phyloP scores from a whole-genome alignment of 2,113 vertebrate genomes.

The Pedionomus torquatus region DNA sequence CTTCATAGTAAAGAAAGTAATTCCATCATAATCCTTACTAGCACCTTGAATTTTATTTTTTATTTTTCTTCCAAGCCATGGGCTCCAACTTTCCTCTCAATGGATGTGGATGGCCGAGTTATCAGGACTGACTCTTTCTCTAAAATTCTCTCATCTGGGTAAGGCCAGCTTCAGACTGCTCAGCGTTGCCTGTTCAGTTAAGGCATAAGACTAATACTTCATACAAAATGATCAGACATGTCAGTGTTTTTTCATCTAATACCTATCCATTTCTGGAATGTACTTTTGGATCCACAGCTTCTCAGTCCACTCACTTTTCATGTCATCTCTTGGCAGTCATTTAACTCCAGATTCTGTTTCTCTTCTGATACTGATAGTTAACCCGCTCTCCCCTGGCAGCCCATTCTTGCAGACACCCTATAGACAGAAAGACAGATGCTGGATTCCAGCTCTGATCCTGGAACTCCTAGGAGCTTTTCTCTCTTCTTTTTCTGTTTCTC shows the following conservation, averaged over 20 bases:
- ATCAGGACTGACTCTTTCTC: conserved; percentile 92
- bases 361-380: not conserved
- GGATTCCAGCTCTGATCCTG: not conserved
- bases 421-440: not conserved
- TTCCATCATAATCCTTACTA: not conserved
- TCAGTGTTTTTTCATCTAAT: not conserved
- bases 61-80: conserved; percentile 79
- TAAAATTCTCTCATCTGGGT: conserved; percentile 93
- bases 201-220: not conserved
- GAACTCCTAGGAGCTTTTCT: not conserved
- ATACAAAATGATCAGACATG: not conserved
- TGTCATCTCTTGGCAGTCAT: not conserved
- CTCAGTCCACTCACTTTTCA: not conserved
- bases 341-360: not conserved
- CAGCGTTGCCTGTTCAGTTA: not conserved
- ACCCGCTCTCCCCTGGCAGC: not conserved
- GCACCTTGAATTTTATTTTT: conserved; percentile 12
- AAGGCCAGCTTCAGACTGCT: conserved; percentile 39
- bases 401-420: not conserved
- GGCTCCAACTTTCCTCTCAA: conserved; percentile 87
- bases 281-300: not conserved
- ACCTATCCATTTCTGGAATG: not conserved
- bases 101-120: conserved; percentile 89
- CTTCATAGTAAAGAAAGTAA: not conserved
- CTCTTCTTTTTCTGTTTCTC: not conserved